Base-by-base conservation (phyloP, 2,113 vertebrate genomes). In the Melanostigma gelatinosum region DNA sequence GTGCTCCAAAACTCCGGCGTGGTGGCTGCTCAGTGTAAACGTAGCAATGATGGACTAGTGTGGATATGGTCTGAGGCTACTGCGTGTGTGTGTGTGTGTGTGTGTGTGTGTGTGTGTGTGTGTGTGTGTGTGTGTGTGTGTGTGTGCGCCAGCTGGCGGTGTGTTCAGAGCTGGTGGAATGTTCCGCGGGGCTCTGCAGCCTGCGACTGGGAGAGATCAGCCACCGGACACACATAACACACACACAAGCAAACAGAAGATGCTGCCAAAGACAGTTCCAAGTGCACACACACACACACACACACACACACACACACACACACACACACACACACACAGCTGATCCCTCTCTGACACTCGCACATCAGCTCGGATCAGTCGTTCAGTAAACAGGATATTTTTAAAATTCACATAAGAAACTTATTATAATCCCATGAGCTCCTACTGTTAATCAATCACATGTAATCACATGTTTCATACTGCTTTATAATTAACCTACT, bases 161-260 rank as follows among this genome's bases (percentile, higher is more conserved):
- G 86, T 85, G 85, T 91, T 90, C 83, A 90, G 90, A 90, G 88
- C 87, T 90, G 90, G 90, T 90, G 90, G 88, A 91, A 91, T 91
- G 90, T 85, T 80, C 88, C 70, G 85, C 63, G 44, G 86, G 85
- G 90, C 79, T 88, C 71, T 70, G 54, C 85, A 83, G 90, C 87
- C 85, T 87, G 90, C 83, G 87, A 91, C 86, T 88, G 86, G 80
- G 83, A 76, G 77, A 85, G 90, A 91, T 91, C 88, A 91, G 88
- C 70, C 79, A 88, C 76, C 82, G 79, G 11, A 75, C 87, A 72
- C 83, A 85, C 74, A 79, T 66, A 79, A 82, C 77, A 60, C 57
- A 55, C 83, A 87, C 61, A 77, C 67, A 68, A n/a, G 73, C 79
- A 83, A 46, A 76, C 58, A 85, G 22, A 80, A 48, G 64, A 85